Conservation (phyloP, 2,113 vertebrate species). For the Phrynocephalus versicolor region DNA sequence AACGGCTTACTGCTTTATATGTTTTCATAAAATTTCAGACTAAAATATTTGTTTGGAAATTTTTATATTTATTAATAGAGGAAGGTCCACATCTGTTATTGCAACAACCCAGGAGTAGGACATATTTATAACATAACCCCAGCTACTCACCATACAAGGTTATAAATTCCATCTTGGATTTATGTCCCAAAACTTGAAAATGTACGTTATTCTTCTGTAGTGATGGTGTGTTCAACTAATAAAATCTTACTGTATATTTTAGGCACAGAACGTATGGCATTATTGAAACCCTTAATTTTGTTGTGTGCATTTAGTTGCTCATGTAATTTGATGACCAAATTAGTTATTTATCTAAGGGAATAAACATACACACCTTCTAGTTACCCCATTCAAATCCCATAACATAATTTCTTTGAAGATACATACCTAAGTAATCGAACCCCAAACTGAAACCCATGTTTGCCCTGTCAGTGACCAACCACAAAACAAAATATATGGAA, state of each 20-base stretch:
- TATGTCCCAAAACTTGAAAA: neutral
- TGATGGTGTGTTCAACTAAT: too few species aligned
- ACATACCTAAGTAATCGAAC: too few species aligned
- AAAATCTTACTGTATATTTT: neutral
- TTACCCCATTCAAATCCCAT: too few species aligned
- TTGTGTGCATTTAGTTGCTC: neutral
- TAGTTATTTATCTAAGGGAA: too few species aligned
- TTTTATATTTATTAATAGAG: neutral
- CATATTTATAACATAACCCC: too few species aligned
- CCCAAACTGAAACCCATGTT: too few species aligned
- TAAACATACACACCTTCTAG: too few species aligned
- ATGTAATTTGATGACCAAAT: too few species aligned
- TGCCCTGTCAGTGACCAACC: too few species aligned
- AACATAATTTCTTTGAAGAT: too few species aligned
- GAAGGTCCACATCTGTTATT: neutral
- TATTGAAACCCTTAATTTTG: neutral
- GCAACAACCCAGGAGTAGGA: neutral
- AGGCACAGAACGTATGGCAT: neutral
- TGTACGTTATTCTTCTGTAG: neutral
- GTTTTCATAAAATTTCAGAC: neutral
- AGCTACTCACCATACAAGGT: too few species aligned
- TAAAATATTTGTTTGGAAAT: neutral
- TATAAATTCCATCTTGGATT: neutral
- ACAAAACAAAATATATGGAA: too few species aligned
- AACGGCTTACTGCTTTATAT: neutral